These are phyloP conservation scores for Morinoia aosen DNA, from an alignment of 2,888 invertebrate genomes.

Conservation along the genomic window DNA sequence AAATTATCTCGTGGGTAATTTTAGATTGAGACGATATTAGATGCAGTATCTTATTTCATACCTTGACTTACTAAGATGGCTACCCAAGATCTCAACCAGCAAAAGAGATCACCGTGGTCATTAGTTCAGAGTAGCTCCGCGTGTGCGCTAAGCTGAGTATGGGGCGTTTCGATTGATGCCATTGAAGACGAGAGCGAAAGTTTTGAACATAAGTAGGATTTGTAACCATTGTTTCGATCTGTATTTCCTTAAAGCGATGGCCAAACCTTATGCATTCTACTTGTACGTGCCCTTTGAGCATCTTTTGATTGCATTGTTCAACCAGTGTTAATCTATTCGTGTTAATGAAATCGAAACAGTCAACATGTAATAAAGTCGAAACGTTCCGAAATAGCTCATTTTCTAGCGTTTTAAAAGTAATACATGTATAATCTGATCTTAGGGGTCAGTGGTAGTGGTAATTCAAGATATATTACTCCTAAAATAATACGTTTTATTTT, in stretches of 20 bases:
- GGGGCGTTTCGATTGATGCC: not conserved
- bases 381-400: not conserved
- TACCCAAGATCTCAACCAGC: not conserved
- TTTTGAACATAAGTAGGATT: not conserved
- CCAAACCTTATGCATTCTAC: not conserved
- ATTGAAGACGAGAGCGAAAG: not conserved
- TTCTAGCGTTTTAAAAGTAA: not conserved
- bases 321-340: not conserved
- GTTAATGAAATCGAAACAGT: not conserved
- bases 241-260: not conserved
- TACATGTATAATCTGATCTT: too few species aligned
- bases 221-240: not conserved
- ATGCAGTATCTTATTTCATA: not conserved
- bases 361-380: not conserved
- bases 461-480: too few species aligned
- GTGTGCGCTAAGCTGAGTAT: not conserved
- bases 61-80: not conserved
- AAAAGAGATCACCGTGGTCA: not conserved
- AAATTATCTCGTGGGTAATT: not conserved
- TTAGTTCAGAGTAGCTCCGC: not conserved
- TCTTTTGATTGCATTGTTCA: not conserved
- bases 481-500: too few species aligned
- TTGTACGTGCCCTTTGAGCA: not conserved
- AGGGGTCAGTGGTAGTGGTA: too few species aligned
- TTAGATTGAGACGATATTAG: not conserved